Base-by-base conservation (phyloP, 2,113 vertebrate genomes). In the Fregata magnificens region DNA sequence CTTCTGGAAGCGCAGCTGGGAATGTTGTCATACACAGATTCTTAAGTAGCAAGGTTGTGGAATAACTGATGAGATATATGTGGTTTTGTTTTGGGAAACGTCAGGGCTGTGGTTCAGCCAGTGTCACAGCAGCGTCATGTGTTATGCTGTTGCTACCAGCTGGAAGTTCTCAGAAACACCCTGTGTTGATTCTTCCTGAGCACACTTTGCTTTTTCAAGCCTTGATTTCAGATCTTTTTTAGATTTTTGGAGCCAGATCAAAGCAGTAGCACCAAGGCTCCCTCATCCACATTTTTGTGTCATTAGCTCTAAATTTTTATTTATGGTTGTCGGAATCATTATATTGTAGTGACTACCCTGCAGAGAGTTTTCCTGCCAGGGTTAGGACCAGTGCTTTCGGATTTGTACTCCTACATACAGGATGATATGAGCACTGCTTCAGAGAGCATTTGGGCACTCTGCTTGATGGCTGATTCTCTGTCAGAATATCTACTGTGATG, bases 71-170 rank as follows among this genome's bases (percentile, higher is more conserved):
- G 89, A 66, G 26, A 79, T 69, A 16, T 69, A 34, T 65, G 70
- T 87, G 89, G 71, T 70, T 94, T 95, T 96, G 78, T 76, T 94
- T 70, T 78, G 91, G 76, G 79, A 93, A 94, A 45, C 0, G 0
- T 82, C 70, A 59, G 56, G 78, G 38, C 78, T 92, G 89, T 77
- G 52, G 49, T 82, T 95, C 80, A 86, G 67, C 74, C 89, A 76
- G 29, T 87, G 95, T 95, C 94, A 93, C 70, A 55, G 86, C 88
- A 88, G 74, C 18, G 1, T 95, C 82, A 77, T 66, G 61, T 73
- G 86, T 83, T 93, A 25, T 5, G 66, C 74, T 89, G 66, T 91
- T 81, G 55, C 67, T 97, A 73, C 87, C 88, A 97, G 95, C 88
- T 94, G 86, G 85, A 90, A 87, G 40, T 73, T 89, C 86, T 96